A percentile compares a stretch with the other conserved stretches of the same genome.
phyloP scores from a whole-genome alignment of 2,797 vertebrate genomes.

The Lepilemur ruficaudatus region DNA sequence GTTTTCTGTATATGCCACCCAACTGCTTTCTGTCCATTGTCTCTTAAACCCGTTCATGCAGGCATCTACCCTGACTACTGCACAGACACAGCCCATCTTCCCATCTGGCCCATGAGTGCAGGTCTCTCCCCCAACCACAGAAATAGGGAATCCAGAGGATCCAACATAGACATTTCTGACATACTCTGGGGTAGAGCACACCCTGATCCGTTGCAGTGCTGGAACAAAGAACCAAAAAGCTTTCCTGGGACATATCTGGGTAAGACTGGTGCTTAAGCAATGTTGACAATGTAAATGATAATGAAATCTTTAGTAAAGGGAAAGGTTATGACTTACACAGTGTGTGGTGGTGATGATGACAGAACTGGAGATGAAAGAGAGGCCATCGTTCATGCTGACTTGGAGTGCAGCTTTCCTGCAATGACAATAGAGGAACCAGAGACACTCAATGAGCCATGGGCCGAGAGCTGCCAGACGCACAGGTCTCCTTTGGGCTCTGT shows the following conservation, averaged over 20 bases:
- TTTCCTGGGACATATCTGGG: not conserved
- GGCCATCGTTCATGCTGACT: constrained; percentile 98
- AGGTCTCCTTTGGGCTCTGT: not conserved
- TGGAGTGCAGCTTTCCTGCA: constrained; percentile 95
- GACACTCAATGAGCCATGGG: not conserved
- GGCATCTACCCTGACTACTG: not conserved
- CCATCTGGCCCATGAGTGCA: not conserved
- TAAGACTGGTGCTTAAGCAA: rapidly evolving
- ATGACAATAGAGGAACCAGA: not conserved
- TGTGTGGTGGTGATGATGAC: constrained; percentile 98
- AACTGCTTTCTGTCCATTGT: not conserved
- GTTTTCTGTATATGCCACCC: not conserved
- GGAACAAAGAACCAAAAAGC: not conserved
- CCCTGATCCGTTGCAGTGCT: too few relatives aligned
- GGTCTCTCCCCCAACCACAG: not conserved
- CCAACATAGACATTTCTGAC: not conserved
- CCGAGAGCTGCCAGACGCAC: not conserved
- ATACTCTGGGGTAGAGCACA: not conserved
- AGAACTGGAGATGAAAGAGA: constrained; percentile 98
- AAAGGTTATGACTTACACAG: constrained; percentile 90
- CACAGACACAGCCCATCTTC: not conserved
- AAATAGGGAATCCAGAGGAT: not conserved
- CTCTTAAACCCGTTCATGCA: not conserved
- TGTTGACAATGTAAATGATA: not conserved
- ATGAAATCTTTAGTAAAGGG: not conserved